Base-by-base conservation (phyloP, 2,888 invertebrate species). In the Meteorus cinctellus region DNA sequence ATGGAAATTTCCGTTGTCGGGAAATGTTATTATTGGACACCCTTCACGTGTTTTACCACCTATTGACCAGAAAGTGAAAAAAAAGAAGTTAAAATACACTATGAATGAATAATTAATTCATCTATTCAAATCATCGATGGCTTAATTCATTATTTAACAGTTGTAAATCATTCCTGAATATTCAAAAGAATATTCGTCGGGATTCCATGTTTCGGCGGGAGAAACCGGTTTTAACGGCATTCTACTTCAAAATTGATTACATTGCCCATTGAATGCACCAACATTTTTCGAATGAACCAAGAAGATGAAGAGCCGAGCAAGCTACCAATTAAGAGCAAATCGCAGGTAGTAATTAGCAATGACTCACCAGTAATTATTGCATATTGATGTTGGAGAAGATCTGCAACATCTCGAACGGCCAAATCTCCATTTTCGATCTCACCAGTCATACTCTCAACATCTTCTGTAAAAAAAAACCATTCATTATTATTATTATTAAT, bases 31-130 rank as follows among this genome's bases (percentile, higher is more conserved):
- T 84, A 98, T 93, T 24, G 98, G 97, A 84, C 96, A 95, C 85
- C 98, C 97, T 90, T 97, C 97, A 85, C 93, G 92, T n/a, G 97
- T 96, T 91, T 97, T 95, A 41, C 98, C 97, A 81, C 98, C 94
- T 94, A 84, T 8, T n/a, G 19, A n/a, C 6, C 8, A 16, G n/a
- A 48, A 48, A 48, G 48, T 48, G 16, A 86, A 87, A 81, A 72
- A 36, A 63, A 67, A 62, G 65, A 59, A 63, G 27, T 27, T 41
- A 12, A 41, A 34, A 34, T 8, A 34, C 31, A 34, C 10, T 36
- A 31, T 66, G 12, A 34, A 63, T 59, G 27, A 31, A 73, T 59
- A 19, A 29, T 41, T 16, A 29, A 66, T 70, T 14, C 29, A 14
- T 48, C n/a, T 36, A 48, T 24, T 19, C 27, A 2, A 16, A 12